Conservation (phyloP, 2,888 invertebrate genomes). For the Amorpha juglandis region DNA sequence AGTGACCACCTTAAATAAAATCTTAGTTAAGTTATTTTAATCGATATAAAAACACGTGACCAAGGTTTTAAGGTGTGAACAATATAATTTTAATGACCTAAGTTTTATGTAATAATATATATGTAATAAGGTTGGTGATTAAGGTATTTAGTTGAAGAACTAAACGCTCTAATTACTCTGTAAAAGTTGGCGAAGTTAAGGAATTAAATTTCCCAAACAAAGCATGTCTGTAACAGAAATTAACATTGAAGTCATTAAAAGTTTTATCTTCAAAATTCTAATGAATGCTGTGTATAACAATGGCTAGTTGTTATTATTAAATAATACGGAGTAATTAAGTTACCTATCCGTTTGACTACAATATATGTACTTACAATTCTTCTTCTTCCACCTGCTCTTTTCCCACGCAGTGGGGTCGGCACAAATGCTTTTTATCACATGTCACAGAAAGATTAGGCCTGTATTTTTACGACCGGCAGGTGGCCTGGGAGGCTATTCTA, state of each 20-base stretch:
- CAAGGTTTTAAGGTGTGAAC: background rate
- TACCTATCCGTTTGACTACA: background rate
- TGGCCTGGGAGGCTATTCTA: too few relatives aligned
- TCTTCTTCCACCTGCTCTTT: too few relatives aligned
- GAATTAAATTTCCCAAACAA: slow-evolving; percentile 47
- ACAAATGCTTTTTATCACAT: too few relatives aligned
- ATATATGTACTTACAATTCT: background rate
- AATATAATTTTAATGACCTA: slow-evolving; percentile 8
- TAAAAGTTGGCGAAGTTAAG: slow-evolving; percentile 42
- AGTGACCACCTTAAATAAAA: too few relatives aligned
- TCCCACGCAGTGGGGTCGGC: too few relatives aligned
- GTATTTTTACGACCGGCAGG: too few relatives aligned
- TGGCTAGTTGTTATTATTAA: slow-evolving; percentile 19
- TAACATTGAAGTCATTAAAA: slow-evolving; percentile 56
- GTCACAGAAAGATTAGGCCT: too few relatives aligned
- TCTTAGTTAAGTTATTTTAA: too few relatives aligned
- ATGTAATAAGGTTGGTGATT: slow-evolving; percentile 10
- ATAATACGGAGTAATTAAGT: background rate
- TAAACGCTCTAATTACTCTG: slow-evolving; percentile 45
- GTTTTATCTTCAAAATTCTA: slow-evolving; percentile 47
- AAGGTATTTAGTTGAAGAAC: slow-evolving; percentile 24
- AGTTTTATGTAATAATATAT: slow-evolving; percentile 16
- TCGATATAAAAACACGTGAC: background rate
- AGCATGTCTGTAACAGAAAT: slow-evolving; percentile 50
- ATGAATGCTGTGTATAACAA: slow-evolving; percentile 38